phyloP scores from a whole-genome alignment of 2,797 vertebrate species.

The Lateolabrax maculatus region DNA sequence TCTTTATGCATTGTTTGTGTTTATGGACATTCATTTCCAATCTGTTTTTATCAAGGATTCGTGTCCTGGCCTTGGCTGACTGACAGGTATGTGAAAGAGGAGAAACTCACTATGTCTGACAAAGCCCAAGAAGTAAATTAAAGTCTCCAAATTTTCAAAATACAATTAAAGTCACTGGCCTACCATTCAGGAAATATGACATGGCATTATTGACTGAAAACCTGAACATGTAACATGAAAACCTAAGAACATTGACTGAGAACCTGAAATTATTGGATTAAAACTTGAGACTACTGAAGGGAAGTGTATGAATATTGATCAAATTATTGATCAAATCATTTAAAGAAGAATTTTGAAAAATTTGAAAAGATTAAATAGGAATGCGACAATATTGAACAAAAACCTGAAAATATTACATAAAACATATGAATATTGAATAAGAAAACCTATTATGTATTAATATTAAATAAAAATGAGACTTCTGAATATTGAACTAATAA shows the following conservation, averaged over 20 bases:
- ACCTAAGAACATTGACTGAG: background rate
- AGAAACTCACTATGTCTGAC: background rate
- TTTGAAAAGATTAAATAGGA: background rate
- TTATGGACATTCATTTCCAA: slow-evolving; percentile 36
- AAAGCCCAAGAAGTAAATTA: slow-evolving; percentile 26
- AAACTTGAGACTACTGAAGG: background rate
- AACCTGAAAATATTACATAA: background rate
- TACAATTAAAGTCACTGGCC: background rate
- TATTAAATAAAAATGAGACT: no score
- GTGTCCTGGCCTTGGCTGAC: slow-evolving; percentile 29
- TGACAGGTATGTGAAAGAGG: slow-evolving; percentile 24
- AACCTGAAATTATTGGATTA: background rate
- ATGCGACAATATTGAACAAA: background rate
- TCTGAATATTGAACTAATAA: slow-evolving; percentile 5
- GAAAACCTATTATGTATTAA: background rate
- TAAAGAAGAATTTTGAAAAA: no score
- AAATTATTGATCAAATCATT: no score
- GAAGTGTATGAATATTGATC: background rate
- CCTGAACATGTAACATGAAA: background rate
- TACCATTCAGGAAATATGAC: background rate
- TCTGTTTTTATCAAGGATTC: slow-evolving; percentile 31
- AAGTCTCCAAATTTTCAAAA: slow-evolving; percentile 10
- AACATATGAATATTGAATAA: background rate
- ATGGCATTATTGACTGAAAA: background rate
- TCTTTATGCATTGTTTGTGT: slow-evolving; percentile 29